Base-by-base conservation (phyloP, 2,888 invertebrate species). In the Neelides folsomi region DNA sequence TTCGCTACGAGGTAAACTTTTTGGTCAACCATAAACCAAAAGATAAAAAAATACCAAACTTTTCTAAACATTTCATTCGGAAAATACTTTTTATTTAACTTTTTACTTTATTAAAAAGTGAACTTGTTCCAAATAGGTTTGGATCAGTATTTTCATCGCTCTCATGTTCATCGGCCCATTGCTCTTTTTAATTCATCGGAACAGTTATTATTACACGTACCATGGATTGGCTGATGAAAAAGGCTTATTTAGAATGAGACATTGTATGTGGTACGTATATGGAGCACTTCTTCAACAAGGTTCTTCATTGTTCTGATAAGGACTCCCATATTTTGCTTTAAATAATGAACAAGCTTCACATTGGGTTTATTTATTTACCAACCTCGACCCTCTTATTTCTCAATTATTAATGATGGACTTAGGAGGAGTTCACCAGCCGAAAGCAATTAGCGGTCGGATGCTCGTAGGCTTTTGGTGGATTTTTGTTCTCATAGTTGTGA, bases 401-500 rank as follows among this genome's bases (percentile, higher is more conserved):
- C 3, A 15, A 6, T 15, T 10, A 13, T 20, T 49, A 12, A 8
- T 49, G 13, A 16, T 42, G 15, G 46, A 42, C 47, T 15, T 64
- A 88, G 89, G 90, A 56, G 90, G 90, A 4, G 83, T 86, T 78
- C 82, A 86, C 66, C 73, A 90, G 35, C 92, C 92, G 0, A 76
- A 79, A 49, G 85, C 87, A 0, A 86, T 88, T 68, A 89, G 89
- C 64, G 88, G 87, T 2, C 79, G 92, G 6, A 70, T 90, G 7
- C 77, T 92, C 2, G 80, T 92, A 0, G 88, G 87, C 0, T 81
- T 86, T 1, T 93, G 92, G 92, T 92, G 92, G 92, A 70, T 92
- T 45, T 86, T 87, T 1, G 89, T 90, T 0, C 75, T 90, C 56
- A 84, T 92, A 0, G 76, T 90, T 16, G 85, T 90, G 0, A 90